A percentile compares a stretch with the other conserved stretches of the same genome.
phyloP scores from a whole-genome alignment of 1,140 invertebrate species.

The Bathynomus jamesi region DNA sequence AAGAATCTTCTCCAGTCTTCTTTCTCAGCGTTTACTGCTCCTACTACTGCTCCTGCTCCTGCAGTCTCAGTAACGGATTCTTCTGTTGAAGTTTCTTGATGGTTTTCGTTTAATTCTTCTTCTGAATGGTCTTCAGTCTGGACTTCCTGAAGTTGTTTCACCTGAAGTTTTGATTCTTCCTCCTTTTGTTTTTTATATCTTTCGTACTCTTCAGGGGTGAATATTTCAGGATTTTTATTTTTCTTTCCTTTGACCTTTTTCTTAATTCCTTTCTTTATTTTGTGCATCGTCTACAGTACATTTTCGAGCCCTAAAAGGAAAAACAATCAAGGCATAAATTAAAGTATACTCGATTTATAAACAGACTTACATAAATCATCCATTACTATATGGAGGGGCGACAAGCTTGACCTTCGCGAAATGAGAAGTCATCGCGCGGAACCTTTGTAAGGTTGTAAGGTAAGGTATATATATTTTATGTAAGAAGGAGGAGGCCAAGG shows the following conservation, averaged over 20 bases:
- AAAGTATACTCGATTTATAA: too few relatives aligned
- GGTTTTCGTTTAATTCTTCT: slow-evolving; percentile 41
- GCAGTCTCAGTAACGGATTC: background rate
- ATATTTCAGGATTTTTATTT: slow-evolving; percentile 34
- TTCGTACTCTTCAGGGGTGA: slow-evolving; percentile 37
- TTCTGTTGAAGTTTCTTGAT: slow-evolving; percentile 48
- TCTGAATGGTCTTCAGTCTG: slow-evolving; percentile 1
- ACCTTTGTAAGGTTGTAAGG: too few relatives aligned
- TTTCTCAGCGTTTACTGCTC: too few relatives aligned
- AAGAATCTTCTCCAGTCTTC: slow-evolving; percentile 84
- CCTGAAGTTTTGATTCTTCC: slow-evolving; percentile 29
- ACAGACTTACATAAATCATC: too few relatives aligned
- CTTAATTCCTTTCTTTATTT: slow-evolving; percentile 39
- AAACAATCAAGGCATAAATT: slow-evolving; percentile 5
- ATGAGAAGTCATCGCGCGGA: too few relatives aligned
- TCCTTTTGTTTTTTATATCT: slow-evolving; percentile 35
- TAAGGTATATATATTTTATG: too few relatives aligned
- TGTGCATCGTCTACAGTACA: slow-evolving; percentile 37
- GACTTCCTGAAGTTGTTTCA: slow-evolving; percentile 1
- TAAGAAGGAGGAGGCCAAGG: too few relatives aligned
- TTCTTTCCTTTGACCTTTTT: slow-evolving; percentile 40
- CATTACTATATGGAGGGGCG: too few relatives aligned
- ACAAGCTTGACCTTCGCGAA: too few relatives aligned
- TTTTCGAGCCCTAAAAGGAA: slow-evolving; percentile 31
- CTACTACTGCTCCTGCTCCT: background rate